phyloP scores from a whole-genome alignment of 1,140 invertebrate species.

The Eumaeus atala region DNA sequence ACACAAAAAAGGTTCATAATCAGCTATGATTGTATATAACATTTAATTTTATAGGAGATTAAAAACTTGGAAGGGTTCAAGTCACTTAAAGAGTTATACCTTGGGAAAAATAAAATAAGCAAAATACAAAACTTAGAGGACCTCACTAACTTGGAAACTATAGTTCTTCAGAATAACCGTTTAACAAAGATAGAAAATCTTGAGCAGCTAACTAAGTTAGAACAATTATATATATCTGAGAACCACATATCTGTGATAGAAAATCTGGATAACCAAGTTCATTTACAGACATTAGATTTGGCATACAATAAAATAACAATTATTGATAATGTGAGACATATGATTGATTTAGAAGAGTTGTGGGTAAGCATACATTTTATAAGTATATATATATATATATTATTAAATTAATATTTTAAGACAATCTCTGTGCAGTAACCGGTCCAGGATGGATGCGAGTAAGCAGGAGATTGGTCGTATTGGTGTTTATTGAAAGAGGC shows the following conservation, averaged over 20 bases:
- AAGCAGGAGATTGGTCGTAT: no score
- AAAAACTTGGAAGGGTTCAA: constrained; percentile 87
- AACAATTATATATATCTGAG: constrained; percentile 95
- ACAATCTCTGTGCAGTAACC: no score
- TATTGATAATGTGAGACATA: constrained; percentile 86
- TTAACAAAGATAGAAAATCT: constrained; percentile 92
- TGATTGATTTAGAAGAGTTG: constrained; percentile 89
- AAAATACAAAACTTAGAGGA: constrained; percentile 90
- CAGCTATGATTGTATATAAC: background rate
- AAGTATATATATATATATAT: no score
- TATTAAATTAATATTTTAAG: no score
- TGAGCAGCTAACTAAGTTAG: constrained; percentile 81
- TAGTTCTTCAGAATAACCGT: constrained; percentile 95
- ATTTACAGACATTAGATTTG: constrained; percentile 91
- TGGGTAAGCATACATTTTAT: constrained; percentile 85
- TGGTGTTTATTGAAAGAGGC: no score
- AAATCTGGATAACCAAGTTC: constrained; percentile 80
- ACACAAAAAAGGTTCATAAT: background rate
- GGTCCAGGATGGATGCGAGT: no score
- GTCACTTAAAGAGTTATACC: constrained; percentile 85
- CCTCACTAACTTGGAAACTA: constrained; percentile 84
- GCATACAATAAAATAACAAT: constrained; percentile 90
- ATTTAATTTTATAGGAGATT: constrained; percentile 79
- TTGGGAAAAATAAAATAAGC: constrained; percentile 98
- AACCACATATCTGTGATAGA: constrained; percentile 91